Percentiles rank a stretch among this genome's conserved stretches.
phyloP scores from a whole-genome alignment of 2,888 invertebrate species.

The Nomada ruficornis region DNA sequence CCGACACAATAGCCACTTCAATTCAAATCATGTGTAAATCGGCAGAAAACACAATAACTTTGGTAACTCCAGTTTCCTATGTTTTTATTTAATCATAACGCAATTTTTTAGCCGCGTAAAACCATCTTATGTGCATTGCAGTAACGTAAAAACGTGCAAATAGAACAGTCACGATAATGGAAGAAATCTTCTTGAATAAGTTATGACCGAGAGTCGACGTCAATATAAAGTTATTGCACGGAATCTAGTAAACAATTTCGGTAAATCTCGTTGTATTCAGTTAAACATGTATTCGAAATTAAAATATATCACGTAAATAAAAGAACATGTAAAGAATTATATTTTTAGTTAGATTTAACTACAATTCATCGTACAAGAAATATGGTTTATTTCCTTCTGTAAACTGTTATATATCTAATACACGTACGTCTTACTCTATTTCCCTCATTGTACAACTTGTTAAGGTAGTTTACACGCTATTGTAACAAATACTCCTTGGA shows the following conservation, averaged over 20 bases:
- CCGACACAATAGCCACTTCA: neutral
- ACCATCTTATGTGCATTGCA: no score
- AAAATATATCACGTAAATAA: no score
- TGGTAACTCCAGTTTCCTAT: neutral
- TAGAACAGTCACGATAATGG: conserved; percentile 18
- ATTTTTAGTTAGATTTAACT: no score
- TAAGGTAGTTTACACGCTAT: no score
- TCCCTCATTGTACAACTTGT: no score
- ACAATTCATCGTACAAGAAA: no score
- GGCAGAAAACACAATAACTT: neutral
- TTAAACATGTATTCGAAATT: no score
- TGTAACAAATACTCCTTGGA: no score
- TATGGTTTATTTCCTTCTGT: no score
- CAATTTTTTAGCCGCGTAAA: neutral
- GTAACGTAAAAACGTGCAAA: conserved; percentile 9
- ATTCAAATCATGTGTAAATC: neutral
- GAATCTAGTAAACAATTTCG: neutral
- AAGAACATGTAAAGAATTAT: no score
- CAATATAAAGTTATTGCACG: neutral
- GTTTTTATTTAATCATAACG: conserved; percentile 1
- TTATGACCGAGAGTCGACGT: neutral
- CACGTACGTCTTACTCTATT: no score
- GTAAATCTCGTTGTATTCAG: neutral
- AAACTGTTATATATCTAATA: no score
- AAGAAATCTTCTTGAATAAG: conserved; percentile 5